Conservation (phyloP, 2,797 vertebrate species). For the Anguilla obscura region DNA sequence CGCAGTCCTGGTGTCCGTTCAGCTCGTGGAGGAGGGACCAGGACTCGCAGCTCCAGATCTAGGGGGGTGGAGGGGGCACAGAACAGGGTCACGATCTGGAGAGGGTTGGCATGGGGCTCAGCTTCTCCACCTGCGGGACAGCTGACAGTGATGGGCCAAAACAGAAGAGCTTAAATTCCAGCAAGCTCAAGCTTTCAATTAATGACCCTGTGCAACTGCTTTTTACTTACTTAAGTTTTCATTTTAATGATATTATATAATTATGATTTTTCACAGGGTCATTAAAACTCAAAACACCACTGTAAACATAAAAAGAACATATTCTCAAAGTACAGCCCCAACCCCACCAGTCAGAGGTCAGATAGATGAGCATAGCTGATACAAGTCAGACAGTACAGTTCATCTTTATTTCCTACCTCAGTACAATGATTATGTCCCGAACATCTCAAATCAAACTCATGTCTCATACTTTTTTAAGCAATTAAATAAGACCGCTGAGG, state of each 20-base stretch:
- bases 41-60: constrained; percentile 86
- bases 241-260: too few relatives aligned
- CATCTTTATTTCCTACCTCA: background rate
- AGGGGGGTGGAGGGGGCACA: constrained; percentile 20
- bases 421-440: background rate
- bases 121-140: background rate
- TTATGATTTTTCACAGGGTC: too few relatives aligned
- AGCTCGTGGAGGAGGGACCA: constrained; percentile 71
- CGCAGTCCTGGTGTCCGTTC: constrained; percentile 83
- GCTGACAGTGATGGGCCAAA: background rate
- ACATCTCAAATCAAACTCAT: background rate
- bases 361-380: background rate
- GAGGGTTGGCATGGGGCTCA: background rate
- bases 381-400: background rate
- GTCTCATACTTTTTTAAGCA: background rate
- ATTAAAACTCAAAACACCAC: too few relatives aligned
- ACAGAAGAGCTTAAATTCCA: background rate
- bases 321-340: too few relatives aligned
- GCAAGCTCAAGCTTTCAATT: background rate
- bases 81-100: background rate
- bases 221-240: too few relatives aligned
- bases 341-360: background rate
- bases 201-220: too few relatives aligned
- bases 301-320: too few relatives aligned
- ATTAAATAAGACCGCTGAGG: background rate